phyloP scores from a whole-genome alignment of 2,888 invertebrate genomes.

The Phoenoteleia sp. region DNA sequence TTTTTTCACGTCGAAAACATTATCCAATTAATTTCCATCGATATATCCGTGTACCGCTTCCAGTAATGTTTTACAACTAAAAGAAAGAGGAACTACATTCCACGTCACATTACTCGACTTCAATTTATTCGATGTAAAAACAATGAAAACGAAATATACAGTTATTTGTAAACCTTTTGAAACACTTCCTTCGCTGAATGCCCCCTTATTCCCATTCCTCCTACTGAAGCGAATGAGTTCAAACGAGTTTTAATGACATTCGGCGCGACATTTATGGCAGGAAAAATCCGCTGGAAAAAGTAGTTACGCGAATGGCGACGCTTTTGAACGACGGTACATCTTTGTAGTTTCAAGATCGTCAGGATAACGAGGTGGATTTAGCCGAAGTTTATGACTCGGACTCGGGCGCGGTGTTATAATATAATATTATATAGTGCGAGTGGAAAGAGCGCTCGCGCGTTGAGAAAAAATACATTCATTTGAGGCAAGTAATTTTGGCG shows the following conservation, averaged over 20 bases:
- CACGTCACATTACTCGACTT: conserved; percentile 19
- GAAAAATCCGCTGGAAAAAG: conserved; percentile 34
- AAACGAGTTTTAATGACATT: conserved; percentile 54
- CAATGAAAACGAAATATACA: conserved; percentile 42
- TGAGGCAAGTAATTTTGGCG: conserved; percentile 56
- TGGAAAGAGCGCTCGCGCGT: conserved; percentile 7
- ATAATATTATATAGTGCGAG: conserved; percentile 42
- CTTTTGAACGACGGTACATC: conserved; percentile 33
- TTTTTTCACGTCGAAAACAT: conserved; percentile 16
- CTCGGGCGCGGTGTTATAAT: conserved; percentile 36
- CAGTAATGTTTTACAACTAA: conserved; percentile 58
- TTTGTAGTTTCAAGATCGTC: conserved; percentile 48
- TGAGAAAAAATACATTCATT: conserved; percentile 56
- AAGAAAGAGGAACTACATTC: conserved; percentile 8
- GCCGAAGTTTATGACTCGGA: conserved; percentile 52
- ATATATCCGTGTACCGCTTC: conserved; percentile 61
- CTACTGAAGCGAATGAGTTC: conserved; percentile 8
- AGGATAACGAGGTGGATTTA: conserved; percentile 53
- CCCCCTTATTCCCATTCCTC: background rate
- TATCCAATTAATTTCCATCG: conserved; percentile 23
- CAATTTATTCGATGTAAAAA: conserved; percentile 62
- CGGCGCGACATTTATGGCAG: conserved; percentile 35
- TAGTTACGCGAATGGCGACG: conserved; percentile 18
- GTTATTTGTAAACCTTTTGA: conserved; percentile 62
- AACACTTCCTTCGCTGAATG: conserved; percentile 23